Evolutionary conservation across 2,113 vertebrate species (phyloP), one percentile per base, ranked within the genome.

Genomic region (Crypturellus undulatus): DNA sequence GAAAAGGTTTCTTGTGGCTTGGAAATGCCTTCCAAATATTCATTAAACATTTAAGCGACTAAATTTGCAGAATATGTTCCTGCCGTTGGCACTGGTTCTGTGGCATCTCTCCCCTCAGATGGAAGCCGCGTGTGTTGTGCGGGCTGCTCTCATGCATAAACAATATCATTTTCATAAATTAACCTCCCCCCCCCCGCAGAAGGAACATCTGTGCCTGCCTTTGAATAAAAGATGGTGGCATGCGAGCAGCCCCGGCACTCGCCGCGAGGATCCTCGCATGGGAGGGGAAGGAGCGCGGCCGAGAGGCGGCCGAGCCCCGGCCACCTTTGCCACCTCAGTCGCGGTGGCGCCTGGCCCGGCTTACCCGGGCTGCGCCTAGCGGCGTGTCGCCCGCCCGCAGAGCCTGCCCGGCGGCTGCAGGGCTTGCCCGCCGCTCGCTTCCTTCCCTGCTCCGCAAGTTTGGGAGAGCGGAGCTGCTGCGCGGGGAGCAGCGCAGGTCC

Each of bases 141-240:
- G 97, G 98, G 97, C 98, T 98, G 98, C 98, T 98, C 98, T 98
- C 98, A 98, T 99, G 98, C 98, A 99, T 99, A 98, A 99, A 98
- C 98, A 98, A 98, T 98, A 99, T 99, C 95, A 99, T 99, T 99
- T 99, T 99, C 98, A 98, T 99, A 98, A 99, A 99, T 99, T 99
- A 99, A 98, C 98, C 98, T 98, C 98, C 98, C 98, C 38, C 98
- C 98, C 98, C 98, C 98, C 98, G 98, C 98, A 98, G 98, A 98
- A 99, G 98, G 97, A 98, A 99, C 98, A 99, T 98, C 98, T 99
- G 98, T 98, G 98, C 97, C 98, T 98, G 96, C 97, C 97, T 98
- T 98, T 98, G 98, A 98, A 99, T 98, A 98, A 98, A 98, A 98
- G 98, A 99, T 98, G 98, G 98, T 98, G 98, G 98, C 97, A 98